phyloP scores from a whole-genome alignment of 2,888 invertebrate species.

The Hydroisotoma schaefferi region DNA sequence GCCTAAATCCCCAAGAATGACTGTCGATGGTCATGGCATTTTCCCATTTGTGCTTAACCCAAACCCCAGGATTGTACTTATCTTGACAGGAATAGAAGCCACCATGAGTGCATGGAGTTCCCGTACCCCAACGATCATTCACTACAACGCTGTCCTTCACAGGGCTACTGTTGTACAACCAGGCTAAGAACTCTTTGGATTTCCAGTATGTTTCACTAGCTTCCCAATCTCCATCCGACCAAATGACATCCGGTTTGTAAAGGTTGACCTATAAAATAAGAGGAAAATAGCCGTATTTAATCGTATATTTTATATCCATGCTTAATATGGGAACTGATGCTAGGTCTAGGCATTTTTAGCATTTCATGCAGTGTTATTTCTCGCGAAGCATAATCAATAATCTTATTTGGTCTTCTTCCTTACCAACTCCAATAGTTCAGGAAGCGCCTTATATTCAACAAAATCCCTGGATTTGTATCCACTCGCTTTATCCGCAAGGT shows the following conservation, averaged over 20 bases:
- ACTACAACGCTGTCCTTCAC: slow-evolving; percentile 55
- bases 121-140: slow-evolving; percentile 55
- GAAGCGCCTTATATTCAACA: slow-evolving; percentile 14
- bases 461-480: slow-evolving; percentile 46
- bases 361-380: too few relatives aligned
- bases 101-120: slow-evolving; percentile 53
- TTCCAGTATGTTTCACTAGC: slow-evolving; percentile 52
- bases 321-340: too few relatives aligned
- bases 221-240: slow-evolving; percentile 52
- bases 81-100: slow-evolving; percentile 54
- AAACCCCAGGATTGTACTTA: slow-evolving; percentile 52
- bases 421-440: slow-evolving; percentile 24
- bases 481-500: slow-evolving; percentile 51
- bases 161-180: slow-evolving; percentile 55
- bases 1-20: slow-evolving; percentile 52
- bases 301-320: too few relatives aligned
- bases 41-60: slow-evolving; percentile 55
- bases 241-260: slow-evolving; percentile 52
- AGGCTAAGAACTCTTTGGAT: slow-evolving; percentile 53
- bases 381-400: background rate
- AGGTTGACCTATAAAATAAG: slow-evolving; percentile 33
- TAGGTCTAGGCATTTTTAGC: too few relatives aligned
- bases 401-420: background rate
- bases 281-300: too few relatives aligned
- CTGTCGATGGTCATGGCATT: slow-evolving; percentile 57